Evolutionary conservation across 1,140 invertebrate species (phyloP), one percentile per base, ranked within the genome.

Genomic region (Dermatophagoides farinae): DNA sequence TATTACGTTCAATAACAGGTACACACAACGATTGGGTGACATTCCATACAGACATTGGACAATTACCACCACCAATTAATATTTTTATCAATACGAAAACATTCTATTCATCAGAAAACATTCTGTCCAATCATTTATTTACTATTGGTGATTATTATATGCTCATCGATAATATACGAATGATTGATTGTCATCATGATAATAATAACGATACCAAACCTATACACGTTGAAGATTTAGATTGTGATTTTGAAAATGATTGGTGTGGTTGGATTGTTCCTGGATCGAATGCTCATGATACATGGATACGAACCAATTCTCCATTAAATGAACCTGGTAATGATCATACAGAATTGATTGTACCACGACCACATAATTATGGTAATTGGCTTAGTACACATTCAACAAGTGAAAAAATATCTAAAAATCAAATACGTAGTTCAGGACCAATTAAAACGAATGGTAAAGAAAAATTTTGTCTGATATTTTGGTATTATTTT

Each of bases 401-500:
- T n/a, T 14, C 38, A n/a, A 55, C 12, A 41, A 25, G 11, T n/a
- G 53, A 23, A 39, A 53, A 53, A 25, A 2, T 22, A 5, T 14
- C n/a, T 4, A 39, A 1, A 44, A 44, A 55, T 25, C 25, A 23
- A 39, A 5, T 55, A 44, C n/a, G 10, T 44, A 14, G 31, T 44
- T 20, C 12, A 11, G 23, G 14, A 25, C 51, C 11, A 23, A 39
- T 38, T 20, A 4, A 14, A 18, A 1, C n/a, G 11, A 55, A 44
- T n/a, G 31, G 31, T 31, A 31, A 31, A 31, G 25, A 39, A 39
- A 55, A 14, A n/a, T 55, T 25, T 44, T 55, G 53, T 44, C 22
- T 55, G 2, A 20, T 31, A 16, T 55, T 55, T 55, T 44, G 53
- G 53, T 38, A 55, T 44, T 55, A 39, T 41, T 55, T 38, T 25